These are phyloP conservation scores for Amazona vittata DNA, from an alignment of 2,113 vertebrate species.

Conservation along the genomic window DNA sequence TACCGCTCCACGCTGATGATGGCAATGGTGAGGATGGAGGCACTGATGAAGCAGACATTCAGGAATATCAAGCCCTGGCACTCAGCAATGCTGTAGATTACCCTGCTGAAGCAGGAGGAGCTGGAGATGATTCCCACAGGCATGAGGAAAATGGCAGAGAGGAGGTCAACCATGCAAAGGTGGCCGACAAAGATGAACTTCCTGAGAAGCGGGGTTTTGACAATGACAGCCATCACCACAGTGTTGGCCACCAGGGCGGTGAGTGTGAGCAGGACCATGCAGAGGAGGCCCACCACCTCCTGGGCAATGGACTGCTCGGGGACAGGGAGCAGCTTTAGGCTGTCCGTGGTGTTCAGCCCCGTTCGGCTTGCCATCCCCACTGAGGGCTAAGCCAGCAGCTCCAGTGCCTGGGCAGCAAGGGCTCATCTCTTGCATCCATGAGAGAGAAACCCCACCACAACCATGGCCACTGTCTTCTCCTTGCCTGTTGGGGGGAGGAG, in stretches of 20 bases:
- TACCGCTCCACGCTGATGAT: slow-evolving; percentile 91
- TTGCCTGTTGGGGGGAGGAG: background rate
- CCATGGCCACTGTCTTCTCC: background rate
- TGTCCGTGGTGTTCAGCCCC: slow-evolving; percentile 57
- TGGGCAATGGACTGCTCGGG: slow-evolving; percentile 63
- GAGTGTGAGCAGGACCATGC: slow-evolving; percentile 85
- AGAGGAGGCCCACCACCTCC: slow-evolving; percentile 81
- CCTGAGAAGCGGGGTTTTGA: slow-evolving; percentile 86
- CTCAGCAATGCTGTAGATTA: slow-evolving; percentile 81
- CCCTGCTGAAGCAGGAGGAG: slow-evolving; percentile 81
- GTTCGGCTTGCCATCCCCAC: slow-evolving; percentile 44
- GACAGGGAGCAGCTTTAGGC: slow-evolving; percentile 51
- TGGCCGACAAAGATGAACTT: slow-evolving; percentile 91
- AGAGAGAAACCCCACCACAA: background rate
- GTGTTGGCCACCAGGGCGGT: slow-evolving; percentile 86
- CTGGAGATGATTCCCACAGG: slow-evolving; percentile 88
- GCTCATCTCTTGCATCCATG: background rate
- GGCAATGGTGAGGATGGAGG: slow-evolving; percentile 89
- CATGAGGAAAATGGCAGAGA: slow-evolving; percentile 90
- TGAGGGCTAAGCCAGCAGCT: slow-evolving; percentile 7
- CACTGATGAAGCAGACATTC: slow-evolving; percentile 85
- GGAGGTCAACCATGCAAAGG: slow-evolving; percentile 88
- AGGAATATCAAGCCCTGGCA: slow-evolving; percentile 87
- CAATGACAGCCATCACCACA: slow-evolving; percentile 83
- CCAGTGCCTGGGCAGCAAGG: background rate